phyloP scores from a whole-genome alignment of 2,888 invertebrate genomes.

The Ashinkailepas kermadecensis region DNA sequence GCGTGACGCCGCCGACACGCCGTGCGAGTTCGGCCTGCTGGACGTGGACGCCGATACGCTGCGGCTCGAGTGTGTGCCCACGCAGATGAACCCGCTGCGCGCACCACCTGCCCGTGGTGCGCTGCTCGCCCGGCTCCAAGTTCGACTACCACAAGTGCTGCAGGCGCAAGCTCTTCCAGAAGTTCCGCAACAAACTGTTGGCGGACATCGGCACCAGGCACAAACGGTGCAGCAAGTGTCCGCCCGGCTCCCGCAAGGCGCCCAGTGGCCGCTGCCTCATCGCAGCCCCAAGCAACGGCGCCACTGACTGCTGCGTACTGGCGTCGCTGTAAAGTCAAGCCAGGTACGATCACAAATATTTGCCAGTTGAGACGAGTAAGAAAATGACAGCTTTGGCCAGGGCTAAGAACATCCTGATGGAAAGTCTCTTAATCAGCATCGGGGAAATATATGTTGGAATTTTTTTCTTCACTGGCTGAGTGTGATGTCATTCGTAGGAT shows the following conservation, averaged over 20 bases:
- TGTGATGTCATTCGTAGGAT: too few species aligned
- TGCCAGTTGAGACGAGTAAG: too few species aligned
- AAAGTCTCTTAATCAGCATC: too few species aligned
- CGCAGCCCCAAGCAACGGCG: neutral
- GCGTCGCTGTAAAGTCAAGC: too few species aligned
- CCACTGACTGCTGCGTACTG: too few species aligned
- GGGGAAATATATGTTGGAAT: too few species aligned
- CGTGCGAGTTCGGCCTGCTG: neutral
- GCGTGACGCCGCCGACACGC: neutral
- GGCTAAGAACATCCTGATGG: too few species aligned
- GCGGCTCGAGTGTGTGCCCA: neutral
- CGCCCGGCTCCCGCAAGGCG: neutral
- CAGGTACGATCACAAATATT: too few species aligned
- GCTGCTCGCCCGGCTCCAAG: neutral
- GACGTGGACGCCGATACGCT: neutral
- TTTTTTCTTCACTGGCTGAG: too few species aligned
- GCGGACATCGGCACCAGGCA: neutral
- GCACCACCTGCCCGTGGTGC: neutral
- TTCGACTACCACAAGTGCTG: neutral
- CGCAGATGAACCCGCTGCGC: neutral
- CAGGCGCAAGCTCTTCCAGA: slow-evolving; percentile 1
- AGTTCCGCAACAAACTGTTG: neutral
- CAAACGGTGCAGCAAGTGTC: neutral
- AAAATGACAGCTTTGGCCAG: too few species aligned
- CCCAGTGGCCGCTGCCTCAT: neutral